Percentiles rank a stretch among this genome's conserved stretches.
phyloP scores from a whole-genome alignment of 2,888 invertebrate genomes.

The Chalcosyrphus nemorum region DNA sequence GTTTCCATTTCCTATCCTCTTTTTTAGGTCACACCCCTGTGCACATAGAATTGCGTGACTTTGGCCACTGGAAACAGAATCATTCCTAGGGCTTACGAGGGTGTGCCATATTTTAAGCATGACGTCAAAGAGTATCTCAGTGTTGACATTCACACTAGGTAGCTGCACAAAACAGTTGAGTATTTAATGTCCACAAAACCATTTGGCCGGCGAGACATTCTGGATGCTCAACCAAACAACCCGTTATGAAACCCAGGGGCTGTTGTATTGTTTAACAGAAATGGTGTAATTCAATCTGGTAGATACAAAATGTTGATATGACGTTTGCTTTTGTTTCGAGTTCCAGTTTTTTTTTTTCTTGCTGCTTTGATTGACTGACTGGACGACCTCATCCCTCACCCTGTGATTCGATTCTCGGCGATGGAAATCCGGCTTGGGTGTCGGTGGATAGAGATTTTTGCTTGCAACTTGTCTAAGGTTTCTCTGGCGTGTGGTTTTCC shows the following conservation, averaged over 20 bases:
- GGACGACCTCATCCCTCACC: constrained; percentile 1
- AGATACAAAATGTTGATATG: constrained; percentile 34
- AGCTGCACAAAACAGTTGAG: not conserved
- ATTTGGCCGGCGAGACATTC: constrained; percentile 36
- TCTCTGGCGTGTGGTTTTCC: constrained; percentile 38
- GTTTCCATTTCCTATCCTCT: not conserved
- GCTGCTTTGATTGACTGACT: constrained; percentile 51
- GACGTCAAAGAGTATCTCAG: constrained; percentile 62
- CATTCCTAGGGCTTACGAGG: constrained; percentile 60
- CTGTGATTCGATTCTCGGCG: not conserved
- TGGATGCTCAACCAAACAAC: not conserved
- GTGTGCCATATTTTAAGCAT: constrained; percentile 52
- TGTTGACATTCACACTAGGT: constrained; percentile 38
- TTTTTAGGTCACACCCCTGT: constrained; percentile 14
- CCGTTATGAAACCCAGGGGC: constrained; percentile 41
- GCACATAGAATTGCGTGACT: constrained; percentile 31
- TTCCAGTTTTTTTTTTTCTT: not conserved
- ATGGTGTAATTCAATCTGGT: constrained; percentile 48
- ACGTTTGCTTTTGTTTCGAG: constrained; percentile 46
- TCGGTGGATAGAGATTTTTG: constrained; percentile 26
- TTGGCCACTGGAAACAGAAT: not conserved
- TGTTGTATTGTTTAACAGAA: constrained; percentile 22
- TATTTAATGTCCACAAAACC: constrained; percentile 10
- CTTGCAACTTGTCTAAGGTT: constrained; percentile 63
- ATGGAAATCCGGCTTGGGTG: not conserved